Evolutionary conservation across 2,888 invertebrate genomes (phyloP).

Genomic region (Stenotaenia linearis): DNA sequence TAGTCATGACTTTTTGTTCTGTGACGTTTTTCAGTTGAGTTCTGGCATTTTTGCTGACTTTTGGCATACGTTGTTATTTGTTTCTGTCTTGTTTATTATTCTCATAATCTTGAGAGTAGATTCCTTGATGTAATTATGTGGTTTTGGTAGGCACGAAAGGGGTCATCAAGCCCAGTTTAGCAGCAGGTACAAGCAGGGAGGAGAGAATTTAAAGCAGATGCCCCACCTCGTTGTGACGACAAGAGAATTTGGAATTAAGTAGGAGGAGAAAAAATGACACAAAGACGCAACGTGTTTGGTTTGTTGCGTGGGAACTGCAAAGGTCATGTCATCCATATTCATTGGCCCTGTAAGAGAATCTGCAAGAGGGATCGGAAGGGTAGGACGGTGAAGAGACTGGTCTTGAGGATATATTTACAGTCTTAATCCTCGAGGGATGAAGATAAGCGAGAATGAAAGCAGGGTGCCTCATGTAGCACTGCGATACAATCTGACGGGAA

Average conservation of each 20-base stretch:
- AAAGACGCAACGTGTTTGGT: not conserved
- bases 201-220: constrained; percentile 1
- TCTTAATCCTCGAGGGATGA: constrained; percentile 6
- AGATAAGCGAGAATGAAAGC: constrained; percentile 6
- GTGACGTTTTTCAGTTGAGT: not conserved
- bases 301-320: not conserved
- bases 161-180: constrained; percentile 14
- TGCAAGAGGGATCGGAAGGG: not conserved
- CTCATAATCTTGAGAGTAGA: constrained; percentile 13
- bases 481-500: not conserved
- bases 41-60: not conserved
- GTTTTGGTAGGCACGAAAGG: not conserved
- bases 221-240: not conserved
- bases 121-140: constrained; percentile 11
- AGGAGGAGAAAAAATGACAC: not conserved
- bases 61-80: constrained; percentile 3
- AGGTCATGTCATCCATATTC: constrained; percentile 11
- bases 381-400: not conserved
- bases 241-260: not conserved
- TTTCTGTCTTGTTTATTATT: constrained; percentile 19
- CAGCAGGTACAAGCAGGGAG: not conserved
- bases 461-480: not conserved
- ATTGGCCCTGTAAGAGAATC: not conserved
- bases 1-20: not conserved
- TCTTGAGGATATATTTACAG: constrained; percentile 6